Evolutionary conservation across 2,888 invertebrate genomes (phyloP), one percentile per base, ranked within the genome.

Genomic region (Catonia carolina): DNA sequence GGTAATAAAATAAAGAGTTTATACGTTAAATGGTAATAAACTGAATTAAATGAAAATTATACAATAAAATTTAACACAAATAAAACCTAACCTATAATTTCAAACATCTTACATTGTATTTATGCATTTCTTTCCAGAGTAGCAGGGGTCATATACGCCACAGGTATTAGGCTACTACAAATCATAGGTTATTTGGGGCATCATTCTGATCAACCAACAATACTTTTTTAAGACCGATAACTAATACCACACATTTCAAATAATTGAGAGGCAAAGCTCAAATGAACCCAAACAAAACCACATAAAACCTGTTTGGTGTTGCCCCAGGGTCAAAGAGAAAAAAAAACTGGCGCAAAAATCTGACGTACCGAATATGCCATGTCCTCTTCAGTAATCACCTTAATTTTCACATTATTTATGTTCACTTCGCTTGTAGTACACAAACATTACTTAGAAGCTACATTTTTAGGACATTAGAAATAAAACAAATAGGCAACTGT

Each of bases 361-460:
- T 54, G 56, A 62, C 62, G 58, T 62, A 60, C 62, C 61, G 61
- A 61, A 55, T 61, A 60, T 47, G 61, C 61, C 61, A 61, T 61
- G 53, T 61, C 60, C 59, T 56, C 55, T 51, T 57, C 53, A 39
- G 22, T 41, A 47, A 52, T 53, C 48, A 53, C 48, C 53, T 53
- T 48, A 23, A 31, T 52, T 22, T 52, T 45, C 45, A 45, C 45
- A 45, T 45, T 23, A 45, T 45, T 27, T 27, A 27, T 27, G 8
- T 6, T 27, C 27, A 27, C 27, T 27, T 27, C 27, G 27, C 27
- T 27, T 27, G 4, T 27, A 27, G 8, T 6, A 6, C 27, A 27
- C 27, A 4, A 8, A 27, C 27, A 27, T 27, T 6, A 6, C 8
- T 27, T 27, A 27, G 5, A 27, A 27, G 27, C 27, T 27, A 27